These are phyloP conservation scores for Lagocephalus sceleratus DNA, from an alignment of 2,797 vertebrate species.

Conservation along the genomic window DNA sequence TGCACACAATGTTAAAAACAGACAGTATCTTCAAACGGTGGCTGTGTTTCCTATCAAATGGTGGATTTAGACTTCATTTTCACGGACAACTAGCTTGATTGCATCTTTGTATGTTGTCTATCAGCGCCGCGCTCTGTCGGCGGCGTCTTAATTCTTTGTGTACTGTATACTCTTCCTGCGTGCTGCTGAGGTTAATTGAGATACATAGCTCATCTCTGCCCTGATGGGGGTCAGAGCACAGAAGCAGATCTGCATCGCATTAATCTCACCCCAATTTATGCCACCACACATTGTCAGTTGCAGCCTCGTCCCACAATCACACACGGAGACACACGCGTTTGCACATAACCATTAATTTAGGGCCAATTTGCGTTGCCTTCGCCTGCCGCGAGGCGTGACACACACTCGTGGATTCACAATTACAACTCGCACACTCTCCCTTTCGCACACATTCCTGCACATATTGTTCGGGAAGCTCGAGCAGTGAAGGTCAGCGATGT, in stretches of 20 bases:
- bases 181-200: constrained; percentile 73
- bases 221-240: constrained; percentile 77
- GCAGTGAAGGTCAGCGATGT: too few species aligned
- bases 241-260: constrained; percentile 70
- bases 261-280: constrained; percentile 77
- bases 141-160: constrained; percentile 38
- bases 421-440: constrained; percentile 18
- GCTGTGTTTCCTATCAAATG: background rate
- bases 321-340: constrained; percentile 6
- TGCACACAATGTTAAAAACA: background rate
- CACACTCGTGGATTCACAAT: constrained; percentile 27
- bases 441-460: background rate
- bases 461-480: background rate
- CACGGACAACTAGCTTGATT: constrained; percentile 1
- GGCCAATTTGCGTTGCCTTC: constrained; percentile 66
- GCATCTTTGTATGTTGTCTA: constrained; percentile 10
- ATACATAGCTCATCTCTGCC: constrained; percentile 75
- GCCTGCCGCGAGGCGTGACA: constrained; percentile 53
- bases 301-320: constrained; percentile 42
- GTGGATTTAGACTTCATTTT: constrained; percentile 5
- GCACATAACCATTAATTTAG: constrained; percentile 65
- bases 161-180: constrained; percentile 50
- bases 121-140: background rate
- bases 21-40: too few species aligned
- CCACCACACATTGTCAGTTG: constrained; percentile 69